Evolutionary conservation across 2,888 invertebrate species (phyloP), one percentile per base, ranked within the genome.

Genomic region (Andrena flavipes): DNA sequence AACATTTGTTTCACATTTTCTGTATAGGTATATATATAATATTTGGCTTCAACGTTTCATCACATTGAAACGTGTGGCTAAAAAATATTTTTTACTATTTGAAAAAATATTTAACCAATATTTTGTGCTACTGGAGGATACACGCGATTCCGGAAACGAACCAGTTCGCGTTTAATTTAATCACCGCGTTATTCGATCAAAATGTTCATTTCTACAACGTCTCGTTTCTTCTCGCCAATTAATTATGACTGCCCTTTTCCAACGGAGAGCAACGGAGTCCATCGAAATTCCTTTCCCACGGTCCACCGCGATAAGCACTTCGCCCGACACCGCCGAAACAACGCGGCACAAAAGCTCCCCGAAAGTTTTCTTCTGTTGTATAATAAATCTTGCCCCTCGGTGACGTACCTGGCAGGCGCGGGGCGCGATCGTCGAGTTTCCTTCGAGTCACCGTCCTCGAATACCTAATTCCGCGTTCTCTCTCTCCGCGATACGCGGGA

Each of bases 391-490:
- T 10, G 59, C 8, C 63, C 2, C 30, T 13, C 49, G 49, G 54
- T 56, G 56, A 59, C 70, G 64, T 68, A 62, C 48, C 48, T 8
- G 54, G 6, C 63, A 49, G 65, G 49, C n/a, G 51, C 54, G 63
- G 54, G 30, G 69, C 26, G 20, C 49, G 75, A 68, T 75, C 62
- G 64, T 56, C 48, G 54, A 56, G 80, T 48, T 82, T 78, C 70
- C 59, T 64, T 30, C 63, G 72, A 82, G 82, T 80, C 82, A 72
- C 80, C 79, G 54, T 69, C 35, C 49, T 20, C 80, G 69, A 80
- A 76, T 82, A 80, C 76, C 72, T 82, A 82, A 82, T 82, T 80
- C 10, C 76, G 42, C 51, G 72, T 63, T 63, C 72, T 70, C 67
- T 42, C 10, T 42, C 16, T 5, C 16, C 1, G 16, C 67, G 51